Evolutionary conservation across 2,888 invertebrate species (phyloP), one percentile per base, ranked within the genome.

Genomic region (Macrophya alboannulata): DNA sequence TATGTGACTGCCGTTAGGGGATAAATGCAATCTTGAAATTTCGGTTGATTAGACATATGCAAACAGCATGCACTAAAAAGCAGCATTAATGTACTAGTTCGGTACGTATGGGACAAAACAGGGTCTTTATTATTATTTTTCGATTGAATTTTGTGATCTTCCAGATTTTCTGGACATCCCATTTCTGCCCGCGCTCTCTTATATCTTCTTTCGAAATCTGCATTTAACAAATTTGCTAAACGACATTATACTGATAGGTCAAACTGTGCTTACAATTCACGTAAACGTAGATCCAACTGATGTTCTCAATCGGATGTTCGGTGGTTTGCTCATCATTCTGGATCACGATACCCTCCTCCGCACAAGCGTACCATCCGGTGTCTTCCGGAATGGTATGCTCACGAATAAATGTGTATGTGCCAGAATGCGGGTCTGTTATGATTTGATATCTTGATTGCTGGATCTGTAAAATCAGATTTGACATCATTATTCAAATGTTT

Each of bases 361-460:
- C 88, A 62, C 93, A 93, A 37, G 92, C 92, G 74, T 93, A 93
- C 90, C 91, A 92, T 17, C 93, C 93, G 0, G 93, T 92, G 55
- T 93, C 92, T 0, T 91, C 91, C 40, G 85, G 86, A 5, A 90
- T 86, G 0, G 91, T 89, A 1, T 86, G 4, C 0, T 84, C 77
- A 71, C 90, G 89, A 74, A 55, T 55, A 6, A 81, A 43, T 43
- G 43, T 43, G 81, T 21, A n/a, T 1, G 1, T 45, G 9, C 77
- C 45, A 40, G 8, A 15, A 1, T 5, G 5, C 25, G 45, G 17
- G 6, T 74, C 74, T 17, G 1, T 51, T 21, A 31, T 1, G 45
- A 25, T 17, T 21, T 21, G 12, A 48, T 21, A 88, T 17, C 48
- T 10, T 43, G 76, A 55, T 37, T 55, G 25, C 40, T 8, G n/a